Base-by-base conservation (phyloP, 2,113 vertebrate genomes). In the Colaptes auratus region DNA sequence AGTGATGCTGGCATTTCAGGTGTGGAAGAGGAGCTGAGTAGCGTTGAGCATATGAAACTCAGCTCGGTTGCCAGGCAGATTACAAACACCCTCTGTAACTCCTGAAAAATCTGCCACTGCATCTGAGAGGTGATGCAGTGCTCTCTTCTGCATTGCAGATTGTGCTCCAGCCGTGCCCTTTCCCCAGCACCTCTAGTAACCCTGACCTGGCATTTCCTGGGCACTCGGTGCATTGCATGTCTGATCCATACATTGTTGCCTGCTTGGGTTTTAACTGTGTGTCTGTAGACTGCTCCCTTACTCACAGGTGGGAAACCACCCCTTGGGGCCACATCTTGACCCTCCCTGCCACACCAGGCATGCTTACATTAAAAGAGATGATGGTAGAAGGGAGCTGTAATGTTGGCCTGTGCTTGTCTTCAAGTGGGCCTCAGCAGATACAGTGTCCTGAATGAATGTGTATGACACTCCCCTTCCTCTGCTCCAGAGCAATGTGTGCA, bases 71-170 rank as follows among this genome's bases (percentile, higher is more conserved):
- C 83, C 96, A 96, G 95, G 92, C 93, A 91, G 90, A 92, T 95
- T 93, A 82, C 95, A 95, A 81, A 90, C 31, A 72, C 76, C 52
- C 60, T 91, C 92, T 60, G 76, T 88, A 93, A 91, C 82, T 96
- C 73, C 79, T 95, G 90, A 96, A 95, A 77, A 94, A 92, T 96
- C 90, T 83, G 90, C 72, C 86, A 74, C 88, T 4, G 65, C 90
- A 88, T 82, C 85, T 0, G 11, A 91, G 90, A 96, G 92, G 95
- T 36, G 90, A 86, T 93, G 95, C 92, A 92, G 93, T 48, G 82
- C 88, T 96, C 90, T 94, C 69, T 90, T 95, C 95, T 96, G 96
- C 96, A 96, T 94, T 96, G 95, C 93, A 95, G 93, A 92, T 89
- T 64, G 86, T 86, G 89, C 93, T 91, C 91, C 87, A 2, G 74